Evolutionary conservation across 2,797 vertebrate genomes (phyloP), one percentile per base, ranked within the genome.

Genomic region (Zonotrichia albicollis): DNA sequence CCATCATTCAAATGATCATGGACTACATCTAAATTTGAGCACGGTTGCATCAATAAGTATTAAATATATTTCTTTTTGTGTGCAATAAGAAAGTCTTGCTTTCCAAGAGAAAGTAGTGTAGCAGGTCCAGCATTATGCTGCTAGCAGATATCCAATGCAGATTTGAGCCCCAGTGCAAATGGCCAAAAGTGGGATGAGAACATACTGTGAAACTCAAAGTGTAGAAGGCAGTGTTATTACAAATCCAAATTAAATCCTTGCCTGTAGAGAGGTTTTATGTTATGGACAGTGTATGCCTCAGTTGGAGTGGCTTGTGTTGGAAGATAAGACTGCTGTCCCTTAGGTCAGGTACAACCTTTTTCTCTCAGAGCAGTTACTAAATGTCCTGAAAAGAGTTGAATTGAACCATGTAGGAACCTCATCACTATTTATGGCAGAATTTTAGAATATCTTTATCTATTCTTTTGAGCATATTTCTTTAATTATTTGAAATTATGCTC

Each of bases 1-100:
- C 20, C 8, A 15, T 70, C 4, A 2, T 74, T 74, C 21, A 64
- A 7, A 65, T 3, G 0, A 32, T 30, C 45, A 43, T 1, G 2
- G 25, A 46, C 54, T 45, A 61, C 17, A 64, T 42, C 4, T 75
- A 57, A 84, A 72, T 90, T 86, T 61, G n/a, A 66, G 13, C 23
- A 64, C 15, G n/a, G 11, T 65, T 80, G 16, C 38, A 89, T 32
- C 21, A 42, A 0, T 53, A 77, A 55, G 4, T 64, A 30, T 87
- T 82, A 50, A 20, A 85, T 40, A 36, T 22, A 32, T 89, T 71
- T 71, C 3, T 48, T 38, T 70, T 7, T 46, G 7, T 75, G 6
- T 71, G 23, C 30, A 32, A 17, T 26, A 62, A 12, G 58, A 40
- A 46, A 51, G 13, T 57, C 9, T 62, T 89, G 6, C 22, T 46